These are phyloP conservation scores for Drosophila neutralis DNA, from an alignment of 2,888 invertebrate genomes.

Conservation along the genomic window DNA sequence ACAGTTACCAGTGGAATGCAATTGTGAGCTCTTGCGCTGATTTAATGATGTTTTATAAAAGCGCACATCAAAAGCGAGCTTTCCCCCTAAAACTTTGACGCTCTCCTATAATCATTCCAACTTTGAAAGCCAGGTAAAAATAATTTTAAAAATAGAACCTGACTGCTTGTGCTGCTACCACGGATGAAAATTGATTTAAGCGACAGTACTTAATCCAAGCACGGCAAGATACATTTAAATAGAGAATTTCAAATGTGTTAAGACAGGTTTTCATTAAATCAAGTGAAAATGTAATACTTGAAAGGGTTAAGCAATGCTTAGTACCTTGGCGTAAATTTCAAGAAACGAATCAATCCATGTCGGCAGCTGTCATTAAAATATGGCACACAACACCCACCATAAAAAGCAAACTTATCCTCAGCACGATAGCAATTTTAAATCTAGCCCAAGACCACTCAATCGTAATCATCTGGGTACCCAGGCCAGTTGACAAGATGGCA, in stretches of 20 bases:
- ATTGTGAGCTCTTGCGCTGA: slow-evolving; percentile 64
- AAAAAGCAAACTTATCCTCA: not conserved
- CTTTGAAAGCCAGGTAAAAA: not conserved
- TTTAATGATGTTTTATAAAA: slow-evolving; percentile 70
- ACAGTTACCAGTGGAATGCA: slow-evolving; percentile 63
- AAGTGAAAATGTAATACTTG: not conserved
- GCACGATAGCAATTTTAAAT: not conserved
- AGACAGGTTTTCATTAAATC: not conserved
- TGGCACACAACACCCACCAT: not conserved
- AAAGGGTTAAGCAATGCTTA: not conserved
- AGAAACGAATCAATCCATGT: slow-evolving; percentile 4
- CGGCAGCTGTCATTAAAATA: slow-evolving; percentile 2
- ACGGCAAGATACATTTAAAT: not conserved
- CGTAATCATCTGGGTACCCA: not conserved
- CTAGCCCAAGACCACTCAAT: slow-evolving; percentile 2
- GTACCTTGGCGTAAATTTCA: not conserved
- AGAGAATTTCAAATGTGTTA: not conserved
- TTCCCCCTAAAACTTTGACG: not conserved
- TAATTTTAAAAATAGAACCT: not conserved
- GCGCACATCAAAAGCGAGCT: slow-evolving; percentile 33
- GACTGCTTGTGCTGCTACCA: not conserved
- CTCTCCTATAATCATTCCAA: not conserved
- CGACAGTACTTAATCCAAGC: not conserved
- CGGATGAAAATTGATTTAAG: not conserved
- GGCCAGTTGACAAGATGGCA: not conserved